Evolutionary conservation across 2,113 vertebrate species (phyloP).

Genomic region (Chunga burmeisteri): DNA sequence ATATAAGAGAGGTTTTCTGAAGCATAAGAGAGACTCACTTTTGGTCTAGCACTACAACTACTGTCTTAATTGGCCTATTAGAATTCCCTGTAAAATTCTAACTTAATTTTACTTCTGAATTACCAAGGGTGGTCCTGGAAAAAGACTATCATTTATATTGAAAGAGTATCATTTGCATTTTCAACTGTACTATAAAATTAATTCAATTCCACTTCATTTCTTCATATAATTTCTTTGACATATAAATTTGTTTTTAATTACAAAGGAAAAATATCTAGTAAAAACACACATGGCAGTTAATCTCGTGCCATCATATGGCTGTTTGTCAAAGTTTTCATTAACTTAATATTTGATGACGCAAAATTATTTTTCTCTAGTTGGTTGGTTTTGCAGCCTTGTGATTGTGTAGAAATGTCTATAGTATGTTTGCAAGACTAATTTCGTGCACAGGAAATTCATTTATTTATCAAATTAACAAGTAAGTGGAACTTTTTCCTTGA

Average conservation of each 20-base stretch:
- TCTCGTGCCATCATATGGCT: background rate
- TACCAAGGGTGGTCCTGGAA: background rate
- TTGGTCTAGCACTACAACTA: background rate
- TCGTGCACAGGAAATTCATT: background rate
- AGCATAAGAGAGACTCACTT: background rate
- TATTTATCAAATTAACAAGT: background rate
- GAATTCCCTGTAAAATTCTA: background rate
- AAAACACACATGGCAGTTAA: conserved; percentile 1
- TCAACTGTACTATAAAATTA: background rate
- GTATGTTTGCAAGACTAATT: background rate
- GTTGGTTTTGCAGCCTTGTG: background rate
- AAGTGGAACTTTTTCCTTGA: background rate
- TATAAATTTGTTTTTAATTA: conserved; percentile 12
- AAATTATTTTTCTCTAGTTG: background rate
- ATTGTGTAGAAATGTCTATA: background rate
- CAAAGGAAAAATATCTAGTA: background rate
- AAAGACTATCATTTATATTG: background rate
- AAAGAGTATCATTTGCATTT: background rate
- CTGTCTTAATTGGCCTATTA: background rate
- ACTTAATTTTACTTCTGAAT: conserved; percentile 13
- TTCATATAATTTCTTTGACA: background rate
- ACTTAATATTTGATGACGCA: conserved; percentile 39
- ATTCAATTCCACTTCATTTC: conserved; percentile 25
- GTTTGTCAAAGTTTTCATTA: conserved; percentile 34
- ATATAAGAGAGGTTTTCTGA: background rate